Evolutionary conservation across 2,797 vertebrate genomes (phyloP), one percentile per base, ranked within the genome.

Genomic region (Eulemur rubriventer): DNA sequence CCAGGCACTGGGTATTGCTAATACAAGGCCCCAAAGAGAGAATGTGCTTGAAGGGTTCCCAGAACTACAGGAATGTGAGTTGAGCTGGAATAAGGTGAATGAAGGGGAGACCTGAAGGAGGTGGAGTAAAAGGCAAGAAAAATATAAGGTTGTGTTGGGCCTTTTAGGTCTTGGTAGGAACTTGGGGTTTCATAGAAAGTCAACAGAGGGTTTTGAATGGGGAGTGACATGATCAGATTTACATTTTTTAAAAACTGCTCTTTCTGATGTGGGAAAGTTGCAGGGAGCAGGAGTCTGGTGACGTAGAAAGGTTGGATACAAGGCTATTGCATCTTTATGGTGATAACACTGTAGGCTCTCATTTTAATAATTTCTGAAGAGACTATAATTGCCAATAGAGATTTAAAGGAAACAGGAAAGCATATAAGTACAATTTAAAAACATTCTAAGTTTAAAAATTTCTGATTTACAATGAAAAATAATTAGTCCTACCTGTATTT

Each of bases 401-500:
- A 48, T 95, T 91, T 78, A 67, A 88, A 93, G 22, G 82, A 96
- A 52, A 26, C 5, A 85, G 30, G 50, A 87, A 89, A 69, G 3
- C 50, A 70, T 57, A 28, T 72, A 94, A 72, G 0, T 50, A 67
- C 11, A n/a, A 57, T n/a, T 81, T 76, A 17, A 83, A 96, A 90
- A 20, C 4, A 13, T 52, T 79, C 26, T 50, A 69, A 72, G 17
- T 48, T 84, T 35, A 52, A 84, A 61, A 33, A 85, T 28, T 1
- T 67, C 28, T 43, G 52, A 57, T 85, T 94, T 61, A 46, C 11
- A 87, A 76, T 82, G 52, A 55, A 24, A 87, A 67, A 61, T 75
- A 81, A 65, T 91, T 43, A 92, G 9, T 61, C 6, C 16, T 87
- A 38, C 28, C 1, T 87, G 4, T 33, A 59, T 92, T 85, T 79